Percentiles rank a stretch among this genome's conserved stretches.
phyloP scores from a whole-genome alignment of 2,888 invertebrate species.

The Mimachlamys varia region DNA sequence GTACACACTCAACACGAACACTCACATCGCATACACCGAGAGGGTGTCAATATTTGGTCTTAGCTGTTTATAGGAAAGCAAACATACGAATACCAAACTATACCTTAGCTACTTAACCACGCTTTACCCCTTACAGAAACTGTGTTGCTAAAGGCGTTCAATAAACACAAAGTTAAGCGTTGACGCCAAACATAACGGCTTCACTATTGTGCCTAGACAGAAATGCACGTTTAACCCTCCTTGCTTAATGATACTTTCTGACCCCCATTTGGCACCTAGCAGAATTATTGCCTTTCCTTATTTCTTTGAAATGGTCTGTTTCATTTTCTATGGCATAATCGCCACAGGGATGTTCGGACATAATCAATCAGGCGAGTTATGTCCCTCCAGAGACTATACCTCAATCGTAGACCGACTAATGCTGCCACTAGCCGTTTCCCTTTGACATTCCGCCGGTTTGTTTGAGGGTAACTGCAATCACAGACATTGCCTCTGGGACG shows the following conservation, averaged over 20 bases:
- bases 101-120: no score
- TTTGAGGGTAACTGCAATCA: neutral
- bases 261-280: conserved; percentile 3
- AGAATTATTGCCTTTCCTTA: neutral
- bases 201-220: neutral
- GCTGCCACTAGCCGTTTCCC: neutral
- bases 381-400: neutral
- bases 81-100: no score
- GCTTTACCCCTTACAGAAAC: no score
- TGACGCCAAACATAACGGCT: neutral
- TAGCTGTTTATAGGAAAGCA: no score
- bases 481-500: neutral
- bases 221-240: neutral
- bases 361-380: conserved; percentile 28
- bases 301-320: conserved; percentile 30
- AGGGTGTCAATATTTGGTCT: no score
- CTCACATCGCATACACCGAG: no score
- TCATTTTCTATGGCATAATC: conserved; percentile 36
- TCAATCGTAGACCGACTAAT: neutral
- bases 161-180: neutral
- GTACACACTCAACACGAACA: no score
- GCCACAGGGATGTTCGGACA: conserved; percentile 1
- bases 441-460: neutral
- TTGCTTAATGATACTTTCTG: neutral
- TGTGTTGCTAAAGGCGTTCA: neutral